Conservation (phyloP, 2,113 vertebrate species). For the Eurystomus gularis region DNA sequence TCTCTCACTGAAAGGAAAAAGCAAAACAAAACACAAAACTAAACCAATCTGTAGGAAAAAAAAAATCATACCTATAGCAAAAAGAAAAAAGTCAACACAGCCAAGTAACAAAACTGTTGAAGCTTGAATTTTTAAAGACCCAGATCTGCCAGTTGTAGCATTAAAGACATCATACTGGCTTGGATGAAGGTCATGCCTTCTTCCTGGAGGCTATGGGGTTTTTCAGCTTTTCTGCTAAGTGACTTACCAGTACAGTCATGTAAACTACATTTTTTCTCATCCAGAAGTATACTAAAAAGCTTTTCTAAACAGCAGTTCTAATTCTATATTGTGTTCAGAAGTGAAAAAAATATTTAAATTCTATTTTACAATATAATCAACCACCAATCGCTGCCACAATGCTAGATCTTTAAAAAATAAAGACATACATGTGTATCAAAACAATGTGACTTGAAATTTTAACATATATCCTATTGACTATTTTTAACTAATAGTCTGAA, state of each 20-base stretch:
- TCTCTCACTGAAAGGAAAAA: background rate
- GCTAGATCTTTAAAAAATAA: background rate
- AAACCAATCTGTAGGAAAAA: background rate
- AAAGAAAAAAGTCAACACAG: background rate
- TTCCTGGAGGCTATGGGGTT: background rate
- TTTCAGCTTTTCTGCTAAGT: background rate
- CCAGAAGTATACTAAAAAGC: background rate
- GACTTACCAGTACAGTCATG: background rate
- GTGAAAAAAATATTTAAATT: background rate
- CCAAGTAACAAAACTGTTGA: background rate
- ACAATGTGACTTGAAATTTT: background rate
- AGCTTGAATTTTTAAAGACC: background rate
- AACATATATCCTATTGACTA: background rate
- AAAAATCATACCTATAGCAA: background rate
- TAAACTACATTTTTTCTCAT: background rate
- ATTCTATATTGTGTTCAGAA: background rate
- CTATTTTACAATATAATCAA: background rate
- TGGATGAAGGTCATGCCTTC: background rate
- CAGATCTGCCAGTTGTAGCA: background rate
- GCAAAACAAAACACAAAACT: background rate
- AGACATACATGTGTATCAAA: background rate
- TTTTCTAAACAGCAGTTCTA: background rate
- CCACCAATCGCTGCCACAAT: background rate
- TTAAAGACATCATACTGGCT: background rate
- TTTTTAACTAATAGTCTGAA: background rate